Percentiles rank a stretch among this genome's conserved stretches.
Conservation (phyloP, 2,113 vertebrate genomes). For the Tringa solitaria region DNA sequence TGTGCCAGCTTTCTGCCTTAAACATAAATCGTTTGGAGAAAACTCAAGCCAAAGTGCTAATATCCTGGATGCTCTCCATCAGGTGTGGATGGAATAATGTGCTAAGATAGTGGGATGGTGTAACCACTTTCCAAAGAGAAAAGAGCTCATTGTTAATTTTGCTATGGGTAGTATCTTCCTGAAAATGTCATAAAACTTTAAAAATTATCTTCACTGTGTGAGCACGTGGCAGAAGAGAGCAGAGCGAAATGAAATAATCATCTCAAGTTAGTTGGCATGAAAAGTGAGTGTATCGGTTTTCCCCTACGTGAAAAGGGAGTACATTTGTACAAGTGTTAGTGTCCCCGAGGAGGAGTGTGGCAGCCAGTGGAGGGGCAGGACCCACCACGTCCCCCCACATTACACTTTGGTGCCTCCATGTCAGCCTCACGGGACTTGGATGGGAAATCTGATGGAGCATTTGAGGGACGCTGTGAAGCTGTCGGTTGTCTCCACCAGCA, state of each 20-base stretch:
- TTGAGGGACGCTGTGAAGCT: background rate
- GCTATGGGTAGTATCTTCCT: background rate
- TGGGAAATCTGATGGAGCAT: background rate
- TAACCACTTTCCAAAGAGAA: background rate
- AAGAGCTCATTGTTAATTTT: background rate
- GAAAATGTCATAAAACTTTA: background rate
- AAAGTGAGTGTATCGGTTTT: rapidly evolving
- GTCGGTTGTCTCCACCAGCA: background rate
- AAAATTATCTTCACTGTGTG: background rate
- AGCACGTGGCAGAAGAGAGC: background rate
- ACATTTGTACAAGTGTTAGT: rapidly evolving
- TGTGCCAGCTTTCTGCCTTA: background rate
- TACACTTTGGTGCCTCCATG: rapidly evolving
- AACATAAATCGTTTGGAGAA: background rate
- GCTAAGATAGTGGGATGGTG: background rate
- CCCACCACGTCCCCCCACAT: rapidly evolving
- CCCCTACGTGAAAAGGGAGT: background rate
- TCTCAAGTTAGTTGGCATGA: background rate
- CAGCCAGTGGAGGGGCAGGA: background rate
- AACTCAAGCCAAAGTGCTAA: background rate
- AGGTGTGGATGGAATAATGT: background rate
- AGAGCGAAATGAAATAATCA: background rate
- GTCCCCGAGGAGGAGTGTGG: background rate
- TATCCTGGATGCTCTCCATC: background rate
- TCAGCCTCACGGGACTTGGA: background rate